Base-by-base conservation (phyloP, 35 echinoderm and acorn worm genomes). In the Ptychodera flava region DNA sequence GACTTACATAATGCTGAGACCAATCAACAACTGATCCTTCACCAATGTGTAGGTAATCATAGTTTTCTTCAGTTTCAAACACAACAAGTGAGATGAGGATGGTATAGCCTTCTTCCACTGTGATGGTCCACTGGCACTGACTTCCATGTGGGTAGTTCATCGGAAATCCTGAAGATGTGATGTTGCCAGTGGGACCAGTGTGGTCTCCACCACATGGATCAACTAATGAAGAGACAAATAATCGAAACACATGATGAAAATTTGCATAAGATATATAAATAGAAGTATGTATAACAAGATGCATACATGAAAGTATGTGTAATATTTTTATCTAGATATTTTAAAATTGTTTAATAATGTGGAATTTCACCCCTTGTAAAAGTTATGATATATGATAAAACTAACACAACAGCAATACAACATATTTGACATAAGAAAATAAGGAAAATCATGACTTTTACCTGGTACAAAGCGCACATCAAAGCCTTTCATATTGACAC, bases 61-160 rank as follows among this genome's bases (percentile, higher is more conserved):
- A 94, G 31, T 82, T 85, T 81, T 92, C 33, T 77, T 97, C 95
- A 28, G 93, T n/a, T n/a, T 87, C 77, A 78, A 97, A 33, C 29
- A 81, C 30, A 28, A 89, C 92, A 35, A 94, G 94, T 64, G 92
- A 89, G 82, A 97, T 79, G 0, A 88, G 91, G 31, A 97, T 97
- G 45, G 88, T 53, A 22, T 89, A 78, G 33, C 82, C 78, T 0
- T 88, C 88, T 2, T 83, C 85, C 12, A 97, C 92, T 0, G 91
- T 97, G 37, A 97, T 97, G 16, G 85, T 84, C 95, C 95, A 97
- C 0, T 77, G 78, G 81, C 95, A 97, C 81, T 97, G 90, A 30
- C 90, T 89, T 53, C 88, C 80, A 78, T 97, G 95, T 16, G 89
- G 89, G 79, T 94, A 97, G 31, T 31, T 16, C n/a, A 30, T 29